Base-by-base conservation (phyloP, 2,888 invertebrate genomes). In the Papilio elwesi region DNA sequence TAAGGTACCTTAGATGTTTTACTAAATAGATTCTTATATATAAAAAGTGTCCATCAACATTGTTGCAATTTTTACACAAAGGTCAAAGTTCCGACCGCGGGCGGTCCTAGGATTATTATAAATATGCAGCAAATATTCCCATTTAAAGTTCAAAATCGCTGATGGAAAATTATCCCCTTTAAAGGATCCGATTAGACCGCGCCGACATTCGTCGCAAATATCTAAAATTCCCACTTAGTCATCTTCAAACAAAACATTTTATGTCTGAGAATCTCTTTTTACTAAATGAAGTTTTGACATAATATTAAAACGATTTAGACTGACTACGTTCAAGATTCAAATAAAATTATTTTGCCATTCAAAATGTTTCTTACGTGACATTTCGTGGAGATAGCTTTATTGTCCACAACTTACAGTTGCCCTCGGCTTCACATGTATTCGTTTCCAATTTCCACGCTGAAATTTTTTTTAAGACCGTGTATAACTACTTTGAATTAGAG, bases 171-270 rank as follows among this genome's bases (percentile, higher is more conserved):
- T 55, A 51, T 57, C 69, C 47, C 49, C 13, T 69, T 65, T 43
- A 69, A 68, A 47, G 59, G 38, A 9, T 49, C 59, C 69, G 51
- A 65, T 69, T 69, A 57, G 65, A 38, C 69, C 73, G 65, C 73
- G 36, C 65, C 47, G 65, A 13, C 52, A 64, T n/a, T 43, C 69
- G 69, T 38, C 52, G 65, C 68, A 59, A 73, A 73, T 73, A 65
- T 65, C 69, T 73, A 73, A 73, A 69, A 73, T 73, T 73, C 73
- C 69, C 69, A 69, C 69, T 73, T 73, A 57, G 73, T 69, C 69
- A 73, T 73, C 73, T 73, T 65, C 43, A 69, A 69, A 69, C 73
- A 69, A 69, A 73, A 73, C 73, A 73, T 68, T 65, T 69, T 36
- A 59, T 49, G 73, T 73, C 73, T 65, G 69, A 65, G 69, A 73